Evolutionary conservation across 2,888 invertebrate genomes (phyloP).

Genomic region (Lycophotia porphyrea): DNA sequence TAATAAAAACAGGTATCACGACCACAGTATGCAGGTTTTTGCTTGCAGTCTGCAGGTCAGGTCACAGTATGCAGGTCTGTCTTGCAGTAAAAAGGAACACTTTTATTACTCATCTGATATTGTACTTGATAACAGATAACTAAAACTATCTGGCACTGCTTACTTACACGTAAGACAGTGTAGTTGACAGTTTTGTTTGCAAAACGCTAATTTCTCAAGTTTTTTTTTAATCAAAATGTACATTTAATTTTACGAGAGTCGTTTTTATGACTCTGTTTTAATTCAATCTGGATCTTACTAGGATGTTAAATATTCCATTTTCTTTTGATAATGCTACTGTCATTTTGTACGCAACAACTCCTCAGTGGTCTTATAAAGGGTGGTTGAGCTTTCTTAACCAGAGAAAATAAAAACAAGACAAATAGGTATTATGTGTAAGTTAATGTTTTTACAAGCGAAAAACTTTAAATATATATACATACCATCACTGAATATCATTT

Average conservation of each 20-base stretch:
- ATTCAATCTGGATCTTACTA: neutral
- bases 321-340: neutral
- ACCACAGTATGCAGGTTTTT: neutral
- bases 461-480: too few species aligned
- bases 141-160: neutral
- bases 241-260: neutral
- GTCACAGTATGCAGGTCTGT: too few species aligned
- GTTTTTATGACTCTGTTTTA: neutral
- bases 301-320: conserved; percentile 23
- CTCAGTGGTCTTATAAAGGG: neutral
- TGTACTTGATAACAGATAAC: too few species aligned
- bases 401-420: too few species aligned
- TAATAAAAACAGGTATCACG: neutral
- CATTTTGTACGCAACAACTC: neutral
- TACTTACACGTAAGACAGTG: neutral
- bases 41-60: too few species aligned
- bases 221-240: neutral
- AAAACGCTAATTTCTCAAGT: neutral
- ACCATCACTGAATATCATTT: too few species aligned
- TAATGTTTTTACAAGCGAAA: too few species aligned
- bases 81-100: too few species aligned
- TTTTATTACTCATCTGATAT: neutral
- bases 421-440: too few species aligned
- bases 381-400: neutral
- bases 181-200: neutral